Base-by-base conservation (phyloP, 1,140 invertebrate genomes). In the Papilio helenus region DNA sequence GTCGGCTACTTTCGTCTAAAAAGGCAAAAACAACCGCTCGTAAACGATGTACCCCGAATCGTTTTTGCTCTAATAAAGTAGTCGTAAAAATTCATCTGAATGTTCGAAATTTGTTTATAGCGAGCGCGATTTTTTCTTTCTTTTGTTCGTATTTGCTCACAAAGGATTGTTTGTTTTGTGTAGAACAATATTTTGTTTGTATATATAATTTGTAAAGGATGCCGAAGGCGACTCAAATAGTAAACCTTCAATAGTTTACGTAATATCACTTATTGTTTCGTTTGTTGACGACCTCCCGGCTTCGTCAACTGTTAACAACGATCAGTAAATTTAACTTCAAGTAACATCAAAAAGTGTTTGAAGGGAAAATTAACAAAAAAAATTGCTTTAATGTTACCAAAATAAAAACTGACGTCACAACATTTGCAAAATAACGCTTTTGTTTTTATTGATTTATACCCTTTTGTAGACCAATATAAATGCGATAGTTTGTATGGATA, bases 31-130 rank as follows among this genome's bases (percentile, higher is more conserved):
- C 80, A 89, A 84, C 82, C 82, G 82, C 79, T 84, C 84, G 83
- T 90, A 89, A 91, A 90, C 83, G 81, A 83, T 76, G 71, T 34
- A 84, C 86, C 55, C 80, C 86, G 86, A 88, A 89, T 79, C 29
- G 83, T 90, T 90, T 92, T 92, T 93, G 92, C 88, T 82, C 88
- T 84, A 92, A 92, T 93, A 92, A 92, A 93, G 49, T 82, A 49
- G 80, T 79, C 80, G 79, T 91, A 90, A 90, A 88, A 77, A 61
- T 58, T 58, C 49, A 12, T 77, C 39, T 44, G 29, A 20, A 29
- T 55, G 55, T 26, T 42, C 55, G 34, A 65, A 77, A 82, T 87
- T 89, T 84, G 79, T 85, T 82, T 84, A 80, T 80, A 80, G 58
- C 85, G 84, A 86, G 86, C 83, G 81, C 83, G 83, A 87, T 87